phyloP scores from a whole-genome alignment of 2,888 invertebrate species.

The Drosophila neoperkinsi region DNA sequence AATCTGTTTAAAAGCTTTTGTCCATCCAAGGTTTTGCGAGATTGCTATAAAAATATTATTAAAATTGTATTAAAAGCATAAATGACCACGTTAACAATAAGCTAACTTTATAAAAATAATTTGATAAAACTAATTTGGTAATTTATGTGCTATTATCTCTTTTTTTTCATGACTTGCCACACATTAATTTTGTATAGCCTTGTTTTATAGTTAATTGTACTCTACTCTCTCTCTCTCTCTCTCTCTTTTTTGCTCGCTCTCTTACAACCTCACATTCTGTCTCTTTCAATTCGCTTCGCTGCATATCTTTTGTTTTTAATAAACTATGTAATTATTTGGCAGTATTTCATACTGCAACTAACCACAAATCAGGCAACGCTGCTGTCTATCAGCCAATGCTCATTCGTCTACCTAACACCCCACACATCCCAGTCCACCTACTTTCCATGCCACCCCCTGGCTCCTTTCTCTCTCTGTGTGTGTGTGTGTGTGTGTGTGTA shows the following conservation, averaged over 20 bases:
- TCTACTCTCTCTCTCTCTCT: neutral
- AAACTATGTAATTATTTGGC: constrained; percentile 44
- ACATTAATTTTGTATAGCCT: neutral
- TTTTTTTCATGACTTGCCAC: neutral
- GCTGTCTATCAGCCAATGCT: constrained; percentile 50
- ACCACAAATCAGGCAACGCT: constrained; percentile 45
- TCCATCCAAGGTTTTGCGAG: neutral
- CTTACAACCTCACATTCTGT: neutral
- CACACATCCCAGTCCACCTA: neutral
- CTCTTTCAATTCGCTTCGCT: neutral
- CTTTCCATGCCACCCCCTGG: neutral
- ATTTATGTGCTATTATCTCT: neutral
- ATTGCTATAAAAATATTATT: neutral
- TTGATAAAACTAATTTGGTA: neutral
- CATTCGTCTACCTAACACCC: constrained; percentile 1
- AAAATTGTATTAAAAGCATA: neutral
- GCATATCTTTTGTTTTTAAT: neutral
- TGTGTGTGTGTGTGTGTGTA: constrained; percentile 10
- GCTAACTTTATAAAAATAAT: neutral
- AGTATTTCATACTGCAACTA: constrained; percentile 35
- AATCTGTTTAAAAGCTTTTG: neutral
- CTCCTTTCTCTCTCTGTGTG: neutral
- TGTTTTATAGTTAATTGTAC: neutral
- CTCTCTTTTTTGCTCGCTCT: neutral
- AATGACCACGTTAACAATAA: neutral